Base-by-base conservation (phyloP, 30 jellyfish, hydroid and myxozoan genomes). In the Calvadosia cruxmelitensis region DNA sequence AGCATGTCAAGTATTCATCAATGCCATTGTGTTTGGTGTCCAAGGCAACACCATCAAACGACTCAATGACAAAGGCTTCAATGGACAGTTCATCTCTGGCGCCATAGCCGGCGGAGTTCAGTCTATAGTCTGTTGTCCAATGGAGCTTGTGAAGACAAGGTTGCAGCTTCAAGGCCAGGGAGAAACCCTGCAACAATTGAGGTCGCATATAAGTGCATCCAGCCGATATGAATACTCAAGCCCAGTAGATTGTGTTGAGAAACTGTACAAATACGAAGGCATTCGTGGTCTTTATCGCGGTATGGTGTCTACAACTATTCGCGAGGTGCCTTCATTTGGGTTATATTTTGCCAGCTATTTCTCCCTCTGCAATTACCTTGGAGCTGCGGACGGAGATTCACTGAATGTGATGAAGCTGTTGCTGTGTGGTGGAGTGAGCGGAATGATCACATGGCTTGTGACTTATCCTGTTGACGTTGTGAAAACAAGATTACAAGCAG, bases 251-350 rank as follows among this genome's bases (percentile, higher is more conserved):
- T 93, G 89, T 33, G 26, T 81, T 23, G 29, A 20, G 27, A 77
- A 81, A 25, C 49, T 78, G 1, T 81, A 65, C 66, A 53, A 49
- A 53, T 49, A 64, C 63, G 79, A 78, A 26, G 95, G 95, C 31
- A 35, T 80, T 1, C 32, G 65, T 12, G 98, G 94, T 16, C 69
- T 77, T 48, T 75, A 57, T 66, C 35, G 94, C 16, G 95, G 98
- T 23, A 49, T 78, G 63, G 20, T 62, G 36, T 35, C 84, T 52
- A 89, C 98, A 3, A 32, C 82, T 30, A 16, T 82, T 26, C 65
- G 98, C 33, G 98, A 89, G 49, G 84, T 61, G 20, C 98, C 98
- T 1, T 64, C 92, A 15, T 82, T 84, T 77, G 93, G 92, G 24
- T 82, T 77, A 20, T 89, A 89, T 57, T 89, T 89, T 63, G 70